Evolutionary conservation across 2,888 invertebrate genomes (phyloP).

Genomic region (Caenorhabditis sp.): DNA sequence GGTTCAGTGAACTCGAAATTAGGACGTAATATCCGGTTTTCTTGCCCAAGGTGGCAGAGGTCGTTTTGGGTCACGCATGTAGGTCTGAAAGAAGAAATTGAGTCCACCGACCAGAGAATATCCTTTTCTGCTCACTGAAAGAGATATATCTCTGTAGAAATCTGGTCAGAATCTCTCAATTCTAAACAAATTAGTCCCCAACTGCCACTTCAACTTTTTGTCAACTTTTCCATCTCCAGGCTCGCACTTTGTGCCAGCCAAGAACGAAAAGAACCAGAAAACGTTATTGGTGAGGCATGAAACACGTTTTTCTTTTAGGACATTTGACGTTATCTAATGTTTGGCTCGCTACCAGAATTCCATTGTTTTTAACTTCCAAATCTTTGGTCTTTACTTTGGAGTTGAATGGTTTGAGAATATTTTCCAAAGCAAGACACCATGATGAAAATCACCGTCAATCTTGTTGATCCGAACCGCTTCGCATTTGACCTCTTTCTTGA

Average conservation of each 20-base stretch:
- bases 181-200: slow-evolving; percentile 54
- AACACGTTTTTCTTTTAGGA: slow-evolving; percentile 60
- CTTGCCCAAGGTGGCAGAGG: slow-evolving; percentile 25
- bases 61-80: slow-evolving; percentile 12
- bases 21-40: slow-evolving; percentile 53
- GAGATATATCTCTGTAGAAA: slow-evolving; percentile 24
- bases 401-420: too few relatives aligned
- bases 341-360: slow-evolving; percentile 30
- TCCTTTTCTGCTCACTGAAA: slow-evolving; percentile 30
- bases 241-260: neutral
- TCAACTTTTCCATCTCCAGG: slow-evolving; percentile 29
- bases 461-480: slow-evolving; percentile 24
- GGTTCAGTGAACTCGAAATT: slow-evolving; percentile 31
- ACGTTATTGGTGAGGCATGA: slow-evolving; percentile 54
- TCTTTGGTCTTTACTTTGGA: neutral
- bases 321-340: slow-evolving; percentile 58
- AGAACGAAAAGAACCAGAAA: slow-evolving; percentile 12
- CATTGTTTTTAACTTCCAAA: slow-evolving; percentile 1
- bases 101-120: slow-evolving; percentile 32
- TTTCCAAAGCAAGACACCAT: too few relatives aligned
- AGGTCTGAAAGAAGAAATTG: neutral
- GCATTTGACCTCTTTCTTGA: slow-evolving; percentile 26
- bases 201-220: slow-evolving; percentile 57
- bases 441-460: slow-evolving; percentile 28
- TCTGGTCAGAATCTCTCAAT: slow-evolving; percentile 25